Evolutionary conservation across 1,140 invertebrate genomes (phyloP).

Genomic region (Cataglyphis hispanica): DNA sequence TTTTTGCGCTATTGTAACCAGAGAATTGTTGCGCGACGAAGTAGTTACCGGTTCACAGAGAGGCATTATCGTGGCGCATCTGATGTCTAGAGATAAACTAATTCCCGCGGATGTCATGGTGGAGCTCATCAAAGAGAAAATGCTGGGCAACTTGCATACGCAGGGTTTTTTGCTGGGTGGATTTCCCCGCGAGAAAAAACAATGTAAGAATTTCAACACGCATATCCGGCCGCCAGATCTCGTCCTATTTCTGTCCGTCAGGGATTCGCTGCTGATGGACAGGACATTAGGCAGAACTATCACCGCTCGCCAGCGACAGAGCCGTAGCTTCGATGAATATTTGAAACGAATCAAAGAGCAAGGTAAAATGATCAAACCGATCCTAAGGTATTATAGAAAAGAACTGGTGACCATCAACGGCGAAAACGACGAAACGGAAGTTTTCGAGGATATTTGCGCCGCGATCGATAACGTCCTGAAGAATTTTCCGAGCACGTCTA

Average conservation of each 20-base stretch:
- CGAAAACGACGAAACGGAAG: slow-evolving; percentile 34
- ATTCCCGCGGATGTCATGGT: slow-evolving; percentile 66
- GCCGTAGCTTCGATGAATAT: slow-evolving; percentile 28
- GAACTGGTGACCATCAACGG: slow-evolving; percentile 60
- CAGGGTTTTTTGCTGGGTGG: slow-evolving; percentile 69
- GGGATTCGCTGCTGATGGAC: slow-evolving; percentile 64
- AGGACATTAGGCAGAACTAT: slow-evolving; percentile 56
- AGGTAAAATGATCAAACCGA: slow-evolving; percentile 25
- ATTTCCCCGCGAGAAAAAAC: slow-evolving; percentile 61
- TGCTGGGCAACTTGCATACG: slow-evolving; percentile 30
- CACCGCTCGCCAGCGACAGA: slow-evolving; percentile 44
- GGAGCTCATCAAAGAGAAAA: slow-evolving; percentile 65
- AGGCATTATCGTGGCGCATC: slow-evolving; percentile 58
- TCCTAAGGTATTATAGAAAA: slow-evolving; percentile 63
- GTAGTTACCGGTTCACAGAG: slow-evolving; percentile 38
- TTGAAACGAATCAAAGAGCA: slow-evolving; percentile 36
- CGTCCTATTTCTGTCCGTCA: slow-evolving; percentile 63
- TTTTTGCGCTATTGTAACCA: slow-evolving; percentile 54
- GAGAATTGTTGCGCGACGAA: slow-evolving; percentile 65
- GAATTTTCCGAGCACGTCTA: slow-evolving; percentile 3
- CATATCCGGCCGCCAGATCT: slow-evolving; percentile 56
- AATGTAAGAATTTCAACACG: slow-evolving; percentile 66
- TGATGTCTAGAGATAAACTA: slow-evolving; percentile 59
- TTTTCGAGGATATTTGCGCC: slow-evolving; percentile 47
- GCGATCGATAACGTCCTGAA: slow-evolving; percentile 36